Percentiles rank a stretch among this genome's conserved stretches.
Conservation (phyloP, 2,888 invertebrate genomes). For the Agrotis segetum region DNA sequence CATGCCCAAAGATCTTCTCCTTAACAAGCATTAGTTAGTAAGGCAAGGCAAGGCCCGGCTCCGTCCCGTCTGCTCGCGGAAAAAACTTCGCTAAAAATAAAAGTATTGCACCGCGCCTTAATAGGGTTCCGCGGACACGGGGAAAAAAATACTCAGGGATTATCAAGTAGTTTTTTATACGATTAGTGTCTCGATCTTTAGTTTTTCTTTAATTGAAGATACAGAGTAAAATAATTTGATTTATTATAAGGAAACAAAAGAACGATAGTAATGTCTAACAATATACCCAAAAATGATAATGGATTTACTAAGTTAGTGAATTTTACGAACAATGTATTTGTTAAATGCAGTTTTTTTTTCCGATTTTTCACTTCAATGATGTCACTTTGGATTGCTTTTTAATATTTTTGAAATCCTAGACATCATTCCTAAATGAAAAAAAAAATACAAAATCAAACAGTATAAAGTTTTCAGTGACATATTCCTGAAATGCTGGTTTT, state of each 20-base stretch:
- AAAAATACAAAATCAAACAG: neutral
- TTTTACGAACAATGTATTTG: no score
- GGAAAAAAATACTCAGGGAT: conserved; percentile 10
- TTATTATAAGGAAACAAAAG: no score
- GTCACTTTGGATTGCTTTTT: neutral
- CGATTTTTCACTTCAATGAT: no score
- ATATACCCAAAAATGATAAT: no score
- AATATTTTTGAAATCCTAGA: no score
- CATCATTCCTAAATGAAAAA: neutral
- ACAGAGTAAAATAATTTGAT: no score
- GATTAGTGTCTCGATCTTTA: neutral
- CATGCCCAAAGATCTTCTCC: conserved; percentile 19
- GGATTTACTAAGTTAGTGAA: no score
- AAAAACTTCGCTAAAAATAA: conserved; percentile 78
- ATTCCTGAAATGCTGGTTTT: neutral
- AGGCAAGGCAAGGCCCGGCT: conserved; percentile 67
- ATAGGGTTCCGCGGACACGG: conserved; percentile 66
- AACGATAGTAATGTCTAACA: no score
- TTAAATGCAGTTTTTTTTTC: no score
- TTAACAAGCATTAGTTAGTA: conserved; percentile 61
- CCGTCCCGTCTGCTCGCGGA: conserved; percentile 73
- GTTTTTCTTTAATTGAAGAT: no score
- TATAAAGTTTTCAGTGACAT: neutral
- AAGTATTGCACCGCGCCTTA: conserved; percentile 71
- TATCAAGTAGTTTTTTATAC: conserved; percentile 27